These are phyloP conservation scores for Ptilorrhoa leucosticta DNA, from an alignment of 2,113 vertebrate genomes.

Conservation along the genomic window DNA sequence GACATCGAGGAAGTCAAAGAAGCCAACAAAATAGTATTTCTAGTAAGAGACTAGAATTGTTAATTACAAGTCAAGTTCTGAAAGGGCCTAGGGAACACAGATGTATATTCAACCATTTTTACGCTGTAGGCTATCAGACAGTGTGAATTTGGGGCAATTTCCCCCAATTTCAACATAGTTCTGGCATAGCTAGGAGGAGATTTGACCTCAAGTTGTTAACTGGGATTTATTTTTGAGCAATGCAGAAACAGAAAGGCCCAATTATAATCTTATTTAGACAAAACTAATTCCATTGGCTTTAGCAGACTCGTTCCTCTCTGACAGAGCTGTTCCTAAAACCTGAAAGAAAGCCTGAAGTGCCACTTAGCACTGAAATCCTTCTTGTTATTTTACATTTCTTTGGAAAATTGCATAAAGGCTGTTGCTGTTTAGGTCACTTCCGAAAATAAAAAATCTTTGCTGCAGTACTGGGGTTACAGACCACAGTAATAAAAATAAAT, in stretches of 20 bases:
- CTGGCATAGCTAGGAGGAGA: background rate
- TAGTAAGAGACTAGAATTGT: background rate
- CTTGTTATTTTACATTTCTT: background rate
- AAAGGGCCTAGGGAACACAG: background rate
- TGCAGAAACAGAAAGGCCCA: background rate
- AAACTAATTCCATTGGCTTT: conserved; percentile 24
- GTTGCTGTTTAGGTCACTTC: background rate
- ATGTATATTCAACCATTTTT: background rate
- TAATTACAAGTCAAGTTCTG: background rate
- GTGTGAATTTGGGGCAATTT: background rate
- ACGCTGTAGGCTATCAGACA: background rate
- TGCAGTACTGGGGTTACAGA: background rate
- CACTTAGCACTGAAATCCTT: background rate
- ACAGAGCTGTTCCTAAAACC: background rate
- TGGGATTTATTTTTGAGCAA: background rate
- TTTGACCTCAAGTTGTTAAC: background rate
- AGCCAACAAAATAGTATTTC: background rate
- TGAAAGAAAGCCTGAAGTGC: background rate
- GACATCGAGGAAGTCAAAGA: background rate
- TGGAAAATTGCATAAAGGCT: background rate
- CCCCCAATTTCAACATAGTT: background rate
- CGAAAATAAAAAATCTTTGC: background rate
- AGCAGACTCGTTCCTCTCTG: conserved; percentile 1
- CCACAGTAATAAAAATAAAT: too few species aligned
- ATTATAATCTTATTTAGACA: conserved; percentile 37